Evolutionary conservation across 2,113 vertebrate genomes (phyloP).

Genomic region (Andinoacara biseriatus): DNA sequence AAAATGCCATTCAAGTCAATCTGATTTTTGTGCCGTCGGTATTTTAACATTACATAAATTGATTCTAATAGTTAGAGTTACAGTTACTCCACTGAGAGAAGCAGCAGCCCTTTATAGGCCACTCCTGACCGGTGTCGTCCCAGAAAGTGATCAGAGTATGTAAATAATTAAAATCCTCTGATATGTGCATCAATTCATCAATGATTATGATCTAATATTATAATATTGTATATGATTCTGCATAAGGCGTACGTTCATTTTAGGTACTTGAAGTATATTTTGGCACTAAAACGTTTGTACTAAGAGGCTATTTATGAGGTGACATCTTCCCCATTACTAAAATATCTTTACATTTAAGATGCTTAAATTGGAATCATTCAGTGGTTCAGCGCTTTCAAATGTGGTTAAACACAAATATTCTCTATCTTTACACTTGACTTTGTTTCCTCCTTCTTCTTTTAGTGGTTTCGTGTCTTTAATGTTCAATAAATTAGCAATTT

Average conservation of each 20-base stretch:
- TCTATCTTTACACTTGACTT: not conserved
- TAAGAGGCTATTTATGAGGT: too few species aligned
- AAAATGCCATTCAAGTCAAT: not conserved
- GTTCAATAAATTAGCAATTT: not conserved
- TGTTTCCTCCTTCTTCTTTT: not conserved
- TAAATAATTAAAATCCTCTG: too few species aligned
- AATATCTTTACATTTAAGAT: not conserved
- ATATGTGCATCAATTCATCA: too few species aligned
- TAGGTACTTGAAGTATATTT: too few species aligned
- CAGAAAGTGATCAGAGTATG: not conserved
- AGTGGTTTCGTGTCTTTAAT: fast-evolving
- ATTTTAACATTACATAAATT: not conserved
- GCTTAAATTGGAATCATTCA: not conserved
- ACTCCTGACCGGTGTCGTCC: not conserved
- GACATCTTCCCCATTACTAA: not conserved
- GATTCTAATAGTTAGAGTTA: not conserved
- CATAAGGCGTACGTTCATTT: too few species aligned
- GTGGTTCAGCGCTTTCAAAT: not conserved
- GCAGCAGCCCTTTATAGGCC: not conserved
- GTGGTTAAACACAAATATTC: not conserved
- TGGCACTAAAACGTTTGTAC: too few species aligned
- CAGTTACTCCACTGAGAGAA: not conserved
- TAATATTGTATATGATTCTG: too few species aligned
- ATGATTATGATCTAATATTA: too few species aligned
- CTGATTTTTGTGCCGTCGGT: not conserved